A percentile compares a stretch with the other conserved stretches of the same genome.
These are phyloP conservation scores for Zosterops hypoxanthus DNA, from an alignment of 2,113 vertebrate genomes.

Conservation along the genomic window DNA sequence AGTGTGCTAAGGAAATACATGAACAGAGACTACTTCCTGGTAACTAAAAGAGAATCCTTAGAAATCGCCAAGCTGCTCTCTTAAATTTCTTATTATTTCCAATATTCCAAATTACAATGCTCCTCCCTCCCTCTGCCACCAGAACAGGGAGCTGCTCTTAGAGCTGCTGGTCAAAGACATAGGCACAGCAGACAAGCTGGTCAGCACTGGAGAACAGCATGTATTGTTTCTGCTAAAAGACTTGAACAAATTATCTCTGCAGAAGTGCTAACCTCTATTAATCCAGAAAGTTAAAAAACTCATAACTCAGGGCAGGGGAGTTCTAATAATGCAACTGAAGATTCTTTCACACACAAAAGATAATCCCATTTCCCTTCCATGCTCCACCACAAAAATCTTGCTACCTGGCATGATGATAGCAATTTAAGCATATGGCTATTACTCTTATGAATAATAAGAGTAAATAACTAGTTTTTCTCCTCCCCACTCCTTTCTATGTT, in stretches of 20 bases:
- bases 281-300: background rate
- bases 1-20: background rate
- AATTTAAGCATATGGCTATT: background rate
- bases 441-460: background rate
- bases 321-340: background rate
- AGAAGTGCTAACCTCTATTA: background rate
- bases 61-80: background rate
- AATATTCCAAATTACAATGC: background rate
- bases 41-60: background rate
- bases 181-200: background rate
- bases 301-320: background rate
- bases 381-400: background rate
- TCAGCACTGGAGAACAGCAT: background rate
- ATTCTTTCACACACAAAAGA: background rate
- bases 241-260: background rate
- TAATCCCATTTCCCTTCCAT: background rate
- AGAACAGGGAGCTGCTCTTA: background rate
- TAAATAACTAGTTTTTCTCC: background rate
- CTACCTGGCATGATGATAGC: background rate
- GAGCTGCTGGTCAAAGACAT: background rate
- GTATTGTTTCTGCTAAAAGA: background rate
- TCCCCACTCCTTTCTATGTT: background rate
- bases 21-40: background rate
- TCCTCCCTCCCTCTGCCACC: background rate
- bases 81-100: background rate